Conservation (phyloP, 2,113 vertebrate species). For the Micronycteris hirsuta region DNA sequence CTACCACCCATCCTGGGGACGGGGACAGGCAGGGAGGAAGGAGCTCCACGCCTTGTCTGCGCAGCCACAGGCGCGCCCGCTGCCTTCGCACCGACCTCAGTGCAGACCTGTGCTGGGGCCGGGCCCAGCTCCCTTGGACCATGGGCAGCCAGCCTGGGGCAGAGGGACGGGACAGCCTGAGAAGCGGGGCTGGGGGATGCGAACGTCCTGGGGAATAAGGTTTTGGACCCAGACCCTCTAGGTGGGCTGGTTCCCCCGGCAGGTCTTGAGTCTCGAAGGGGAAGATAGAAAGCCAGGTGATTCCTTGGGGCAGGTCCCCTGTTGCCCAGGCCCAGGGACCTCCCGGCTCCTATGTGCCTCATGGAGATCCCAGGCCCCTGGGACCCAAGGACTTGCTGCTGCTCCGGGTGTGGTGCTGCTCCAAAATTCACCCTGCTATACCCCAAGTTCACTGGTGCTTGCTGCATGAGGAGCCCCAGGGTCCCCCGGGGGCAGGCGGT, state of each 20-base stretch:
- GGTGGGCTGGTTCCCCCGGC: not conserved
- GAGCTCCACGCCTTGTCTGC: too few relatives aligned
- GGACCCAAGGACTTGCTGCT: not conserved
- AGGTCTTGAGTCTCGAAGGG: not conserved
- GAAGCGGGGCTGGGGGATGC: not conserved
- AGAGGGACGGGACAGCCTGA: not conserved
- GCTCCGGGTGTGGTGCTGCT: too few relatives aligned
- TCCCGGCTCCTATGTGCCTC: not conserved
- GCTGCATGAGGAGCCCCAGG: not conserved
- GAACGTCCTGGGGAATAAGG: not conserved
- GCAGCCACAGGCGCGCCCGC: accelerated
- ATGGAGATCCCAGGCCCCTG: not conserved
- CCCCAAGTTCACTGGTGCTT: not conserved
- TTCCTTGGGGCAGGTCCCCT: not conserved
- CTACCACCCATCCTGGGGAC: not conserved
- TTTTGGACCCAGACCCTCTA: not conserved
- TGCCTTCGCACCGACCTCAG: not conserved
- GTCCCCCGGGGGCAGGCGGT: accelerated
- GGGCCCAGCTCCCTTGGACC: not conserved
- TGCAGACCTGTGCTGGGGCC: not conserved
- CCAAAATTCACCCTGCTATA: not conserved
- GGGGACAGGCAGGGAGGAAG: not conserved
- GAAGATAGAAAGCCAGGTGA: not conserved
- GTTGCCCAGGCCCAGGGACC: not conserved
- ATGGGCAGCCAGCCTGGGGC: not conserved